A percentile compares a stretch with the other conserved stretches of the same genome.
phyloP scores from a whole-genome alignment of 2,113 vertebrate species.

The Cranoglanis bouderius region DNA sequence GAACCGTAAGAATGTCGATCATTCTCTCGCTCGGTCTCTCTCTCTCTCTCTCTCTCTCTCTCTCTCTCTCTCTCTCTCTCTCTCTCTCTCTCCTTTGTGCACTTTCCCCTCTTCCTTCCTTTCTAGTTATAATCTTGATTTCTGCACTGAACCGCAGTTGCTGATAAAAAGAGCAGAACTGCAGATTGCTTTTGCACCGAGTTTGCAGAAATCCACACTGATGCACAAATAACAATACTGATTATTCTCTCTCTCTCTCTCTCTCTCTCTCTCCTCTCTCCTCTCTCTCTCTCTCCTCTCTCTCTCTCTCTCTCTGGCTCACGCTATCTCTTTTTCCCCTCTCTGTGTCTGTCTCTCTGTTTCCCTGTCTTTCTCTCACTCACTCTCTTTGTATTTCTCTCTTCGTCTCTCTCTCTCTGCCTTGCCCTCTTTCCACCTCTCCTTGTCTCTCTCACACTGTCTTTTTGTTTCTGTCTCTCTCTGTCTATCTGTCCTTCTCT shows the following conservation, averaged over 20 bases:
- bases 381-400: neutral
- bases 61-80: neutral
- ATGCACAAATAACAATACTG: neutral
- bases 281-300: neutral
- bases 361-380: neutral
- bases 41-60: neutral
- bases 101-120: neutral
- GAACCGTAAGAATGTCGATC: neutral
- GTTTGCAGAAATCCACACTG: slow-evolving; percentile 21
- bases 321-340: too few relatives aligned
- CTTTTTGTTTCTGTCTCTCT: neutral
- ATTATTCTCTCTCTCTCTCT: neutral
- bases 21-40: neutral
- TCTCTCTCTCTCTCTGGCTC: neutral
- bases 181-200: slow-evolving; percentile 9
- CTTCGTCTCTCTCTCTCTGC: neutral
- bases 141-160: slow-evolving; percentile 20
- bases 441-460: neutral
- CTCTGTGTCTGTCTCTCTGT: neutral
- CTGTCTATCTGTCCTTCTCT: neutral
- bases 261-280: neutral
- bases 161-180: slow-evolving; percentile 19
- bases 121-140: neutral
- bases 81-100: neutral
- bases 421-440: too few relatives aligned